These are phyloP conservation scores for Miichthys miiuy DNA, from an alignment of 2,797 vertebrate genomes.

Conservation along the genomic window DNA sequence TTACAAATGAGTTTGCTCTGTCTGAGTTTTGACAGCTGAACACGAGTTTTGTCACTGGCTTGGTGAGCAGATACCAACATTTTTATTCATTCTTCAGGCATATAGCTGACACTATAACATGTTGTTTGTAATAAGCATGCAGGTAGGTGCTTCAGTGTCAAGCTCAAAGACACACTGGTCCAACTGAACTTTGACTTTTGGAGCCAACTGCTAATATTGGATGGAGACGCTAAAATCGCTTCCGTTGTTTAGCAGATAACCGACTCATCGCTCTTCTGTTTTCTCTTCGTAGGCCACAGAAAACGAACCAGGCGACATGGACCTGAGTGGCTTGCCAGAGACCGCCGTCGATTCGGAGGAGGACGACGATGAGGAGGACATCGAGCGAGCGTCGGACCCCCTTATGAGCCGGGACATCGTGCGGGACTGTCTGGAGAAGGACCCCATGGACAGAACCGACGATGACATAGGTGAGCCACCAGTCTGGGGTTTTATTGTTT, in stretches of 20 bases:
- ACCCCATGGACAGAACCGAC: conserved; percentile 97
- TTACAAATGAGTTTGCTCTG: conserved; percentile 3
- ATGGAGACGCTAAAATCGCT: not conserved
- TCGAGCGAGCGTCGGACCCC: conserved; percentile 96
- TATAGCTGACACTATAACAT: not conserved
- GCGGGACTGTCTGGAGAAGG: conserved; percentile 98
- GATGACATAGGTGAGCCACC: conserved; percentile 95
- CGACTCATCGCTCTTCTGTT: not conserved
- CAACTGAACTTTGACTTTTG: conserved; percentile 5
- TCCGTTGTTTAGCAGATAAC: not conserved
- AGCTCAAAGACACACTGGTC: not conserved
- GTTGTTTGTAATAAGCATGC: not conserved
- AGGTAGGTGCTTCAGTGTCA: not conserved
- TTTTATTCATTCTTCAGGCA: not conserved
- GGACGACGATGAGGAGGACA: conserved; percentile 98
- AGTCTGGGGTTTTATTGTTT: not conserved
- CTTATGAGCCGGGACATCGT: conserved; percentile 99
- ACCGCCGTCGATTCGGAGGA: conserved; percentile 99
- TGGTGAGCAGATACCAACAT: not conserved
- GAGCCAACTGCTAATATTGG: conserved; percentile 13
- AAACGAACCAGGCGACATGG: conserved; percentile 98
- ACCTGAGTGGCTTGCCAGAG: conserved; percentile 97
- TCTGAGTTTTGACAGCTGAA: not conserved
- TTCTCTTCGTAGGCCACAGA: conserved; percentile 90
- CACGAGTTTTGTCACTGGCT: not conserved